Evolutionary conservation across 1,140 invertebrate species (phyloP).

Genomic region (Aphaenogaster ashmeadi): DNA sequence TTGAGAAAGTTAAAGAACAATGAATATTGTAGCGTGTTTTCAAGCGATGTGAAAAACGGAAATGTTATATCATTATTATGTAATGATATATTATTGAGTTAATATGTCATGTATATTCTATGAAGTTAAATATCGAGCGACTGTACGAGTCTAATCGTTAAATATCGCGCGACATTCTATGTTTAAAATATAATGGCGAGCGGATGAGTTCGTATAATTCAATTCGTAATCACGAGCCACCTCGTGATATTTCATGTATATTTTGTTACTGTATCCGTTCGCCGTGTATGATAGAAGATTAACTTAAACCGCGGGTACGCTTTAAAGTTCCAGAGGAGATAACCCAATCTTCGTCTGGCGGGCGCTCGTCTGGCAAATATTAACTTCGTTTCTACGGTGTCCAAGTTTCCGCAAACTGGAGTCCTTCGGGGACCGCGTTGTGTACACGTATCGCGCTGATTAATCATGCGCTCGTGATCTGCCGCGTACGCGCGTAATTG

Average conservation of each 20-base stretch:
- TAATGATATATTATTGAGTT: background rate
- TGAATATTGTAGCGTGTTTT: background rate
- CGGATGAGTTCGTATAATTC: background rate
- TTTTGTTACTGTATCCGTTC: background rate
- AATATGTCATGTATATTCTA: background rate
- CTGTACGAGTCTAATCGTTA: background rate
- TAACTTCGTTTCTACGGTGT: conserved; percentile 30
- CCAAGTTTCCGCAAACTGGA: conserved; percentile 42
- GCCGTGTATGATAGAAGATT: background rate
- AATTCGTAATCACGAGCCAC: background rate
- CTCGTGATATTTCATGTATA: conserved; percentile 7
- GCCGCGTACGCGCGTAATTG: conserved; percentile 75
- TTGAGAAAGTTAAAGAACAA: background rate
- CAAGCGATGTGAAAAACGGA: background rate
- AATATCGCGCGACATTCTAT: background rate
- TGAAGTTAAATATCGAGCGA: background rate
- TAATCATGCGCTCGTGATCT: conserved; percentile 10
- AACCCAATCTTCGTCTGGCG: conserved; percentile 12
- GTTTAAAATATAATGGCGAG: background rate
- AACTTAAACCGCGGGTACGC: background rate
- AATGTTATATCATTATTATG: background rate
- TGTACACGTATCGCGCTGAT: background rate
- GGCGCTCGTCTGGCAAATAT: background rate
- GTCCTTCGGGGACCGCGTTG: background rate
- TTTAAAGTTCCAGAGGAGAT: conserved; percentile 6